phyloP scores from a whole-genome alignment of 2,113 vertebrate species.

The Catharus minimus region DNA sequence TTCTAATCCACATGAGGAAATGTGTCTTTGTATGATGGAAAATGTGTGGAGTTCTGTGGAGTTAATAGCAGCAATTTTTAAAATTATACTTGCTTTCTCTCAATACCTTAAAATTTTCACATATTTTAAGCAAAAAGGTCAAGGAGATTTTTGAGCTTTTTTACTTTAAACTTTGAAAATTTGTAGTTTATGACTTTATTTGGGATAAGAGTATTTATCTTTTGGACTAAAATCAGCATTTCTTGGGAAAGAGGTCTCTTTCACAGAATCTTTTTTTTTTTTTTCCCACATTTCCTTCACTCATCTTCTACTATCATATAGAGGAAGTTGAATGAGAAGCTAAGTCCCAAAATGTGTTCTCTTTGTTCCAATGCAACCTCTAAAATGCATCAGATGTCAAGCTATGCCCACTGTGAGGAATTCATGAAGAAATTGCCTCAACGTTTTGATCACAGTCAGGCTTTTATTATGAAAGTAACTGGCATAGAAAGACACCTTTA shows the following conservation, averaged over 20 bases:
- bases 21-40: background rate
- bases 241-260: background rate
- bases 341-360: background rate
- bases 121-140: background rate
- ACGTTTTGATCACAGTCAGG: slow-evolving; percentile 38
- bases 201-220: background rate
- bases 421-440: slow-evolving; percentile 45
- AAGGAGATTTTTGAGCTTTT: background rate
- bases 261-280: background rate
- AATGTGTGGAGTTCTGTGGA: background rate
- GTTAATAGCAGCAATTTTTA: background rate
- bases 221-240: background rate
- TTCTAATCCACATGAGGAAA: background rate
- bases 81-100: background rate
- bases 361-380: slow-evolving; percentile 7
- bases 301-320: background rate
- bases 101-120: background rate
- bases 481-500: slow-evolving; percentile 32
- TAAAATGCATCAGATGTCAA: slow-evolving; percentile 21
- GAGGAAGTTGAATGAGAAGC: background rate
- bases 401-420: slow-evolving; percentile 40
- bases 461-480: slow-evolving; percentile 49
- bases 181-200: background rate
- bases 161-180: background rate
- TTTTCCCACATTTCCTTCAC: background rate